Percentiles rank a stretch among this genome's conserved stretches.
These are phyloP conservation scores for Anoncus sp. DNA, from an alignment of 2,888 invertebrate genomes.

Conservation along the genomic window DNA sequence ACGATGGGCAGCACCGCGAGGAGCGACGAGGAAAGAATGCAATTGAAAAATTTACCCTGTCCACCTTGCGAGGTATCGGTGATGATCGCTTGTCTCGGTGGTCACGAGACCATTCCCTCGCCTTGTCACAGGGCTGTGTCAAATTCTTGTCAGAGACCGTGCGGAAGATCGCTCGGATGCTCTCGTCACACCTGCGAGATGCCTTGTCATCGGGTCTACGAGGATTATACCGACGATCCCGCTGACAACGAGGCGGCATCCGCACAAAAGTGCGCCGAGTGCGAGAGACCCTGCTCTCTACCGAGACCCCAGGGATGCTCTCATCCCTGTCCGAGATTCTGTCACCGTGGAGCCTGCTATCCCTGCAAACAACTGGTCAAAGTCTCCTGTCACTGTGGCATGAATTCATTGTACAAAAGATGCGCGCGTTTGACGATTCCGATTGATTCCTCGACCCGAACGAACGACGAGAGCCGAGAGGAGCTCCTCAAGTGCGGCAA, in stretches of 20 bases:
- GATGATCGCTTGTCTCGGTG: slow-evolving; percentile 89
- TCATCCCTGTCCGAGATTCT: slow-evolving; percentile 89
- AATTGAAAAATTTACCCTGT: slow-evolving; percentile 86
- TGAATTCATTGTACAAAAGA: slow-evolving; percentile 89
- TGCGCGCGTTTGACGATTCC: slow-evolving; percentile 84
- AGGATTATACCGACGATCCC: too few relatives aligned
- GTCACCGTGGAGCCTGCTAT: slow-evolving; percentile 90
- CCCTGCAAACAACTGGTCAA: slow-evolving; percentile 89
- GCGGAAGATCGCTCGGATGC: slow-evolving; percentile 89
- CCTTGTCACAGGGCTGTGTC: slow-evolving; percentile 89
- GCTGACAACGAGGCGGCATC: too few relatives aligned
- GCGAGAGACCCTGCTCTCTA: slow-evolving; percentile 86
- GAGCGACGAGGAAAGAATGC: slow-evolving; percentile 82
- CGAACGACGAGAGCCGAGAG: slow-evolving; percentile 83
- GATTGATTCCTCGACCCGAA: slow-evolving; percentile 78
- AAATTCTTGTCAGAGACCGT: slow-evolving; percentile 91
- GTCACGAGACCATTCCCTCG: slow-evolving; percentile 88
- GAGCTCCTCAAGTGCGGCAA: slow-evolving; percentile 88
- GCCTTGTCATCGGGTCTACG: slow-evolving; percentile 88
- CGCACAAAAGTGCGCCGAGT: slow-evolving; percentile 86
- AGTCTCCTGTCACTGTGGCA: slow-evolving; percentile 92
- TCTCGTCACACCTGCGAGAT: slow-evolving; percentile 90
- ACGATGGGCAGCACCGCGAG: slow-evolving; percentile 42
- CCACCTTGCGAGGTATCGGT: slow-evolving; percentile 90
- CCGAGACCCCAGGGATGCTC: slow-evolving; percentile 89